Evolutionary conservation across 2,888 invertebrate species (phyloP).

Genomic region (Chrysina gloriosa): DNA sequence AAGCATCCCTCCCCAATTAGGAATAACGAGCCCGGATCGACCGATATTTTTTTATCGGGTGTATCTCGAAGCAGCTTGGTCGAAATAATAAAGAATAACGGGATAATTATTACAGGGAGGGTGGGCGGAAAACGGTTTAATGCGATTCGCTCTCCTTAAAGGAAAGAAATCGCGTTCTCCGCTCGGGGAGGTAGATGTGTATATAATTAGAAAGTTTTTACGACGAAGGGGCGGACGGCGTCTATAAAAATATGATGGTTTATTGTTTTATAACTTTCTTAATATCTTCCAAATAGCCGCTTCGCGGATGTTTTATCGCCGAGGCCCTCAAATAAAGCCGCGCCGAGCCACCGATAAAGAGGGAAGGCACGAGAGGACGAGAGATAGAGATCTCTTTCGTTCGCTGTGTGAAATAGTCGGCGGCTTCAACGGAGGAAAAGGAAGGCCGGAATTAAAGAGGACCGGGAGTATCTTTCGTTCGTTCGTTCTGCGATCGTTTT

Average conservation of each 20-base stretch:
- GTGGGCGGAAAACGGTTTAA: too few relatives aligned
- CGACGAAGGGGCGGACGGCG: constrained; percentile 43
- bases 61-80: too few relatives aligned
- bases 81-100: too few relatives aligned
- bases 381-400: neutral
- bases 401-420: neutral
- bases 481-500: constrained; percentile 13
- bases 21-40: too few relatives aligned
- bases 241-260: constrained; percentile 50
- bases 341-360: neutral
- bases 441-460: constrained; percentile 10
- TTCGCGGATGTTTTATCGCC: constrained; percentile 38
- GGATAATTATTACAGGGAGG: too few relatives aligned
- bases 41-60: too few relatives aligned
- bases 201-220: constrained; percentile 44
- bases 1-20: too few relatives aligned
- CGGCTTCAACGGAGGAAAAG: neutral
- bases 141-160: too few relatives aligned
- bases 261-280: constrained; percentile 50
- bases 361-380: neutral
- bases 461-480: neutral
- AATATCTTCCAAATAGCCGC: constrained; percentile 45
- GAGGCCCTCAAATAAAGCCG: constrained; percentile 21
- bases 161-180: too few relatives aligned
- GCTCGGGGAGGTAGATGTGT: too few relatives aligned